These are phyloP conservation scores for Agelaius phoeniceus DNA, from an alignment of 2,113 vertebrate species.

Conservation along the genomic window DNA sequence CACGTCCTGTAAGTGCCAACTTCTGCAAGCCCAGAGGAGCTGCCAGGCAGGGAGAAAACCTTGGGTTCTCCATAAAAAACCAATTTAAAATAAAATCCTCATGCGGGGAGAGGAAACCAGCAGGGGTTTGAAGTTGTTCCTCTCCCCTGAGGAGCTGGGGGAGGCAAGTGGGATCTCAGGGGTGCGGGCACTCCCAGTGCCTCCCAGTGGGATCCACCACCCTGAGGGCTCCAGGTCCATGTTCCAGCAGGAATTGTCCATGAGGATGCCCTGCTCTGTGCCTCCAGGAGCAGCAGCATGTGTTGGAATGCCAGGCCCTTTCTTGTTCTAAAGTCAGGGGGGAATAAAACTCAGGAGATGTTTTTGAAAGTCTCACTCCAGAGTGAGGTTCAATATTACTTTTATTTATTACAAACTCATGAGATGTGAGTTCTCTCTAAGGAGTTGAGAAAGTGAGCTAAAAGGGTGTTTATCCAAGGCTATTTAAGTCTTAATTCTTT, in stretches of 20 bases:
- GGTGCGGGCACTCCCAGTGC: neutral
- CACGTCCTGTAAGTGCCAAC: slow-evolving; percentile 82
- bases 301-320: neutral
- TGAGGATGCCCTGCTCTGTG: neutral
- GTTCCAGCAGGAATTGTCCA: fast-evolving
- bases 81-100: neutral
- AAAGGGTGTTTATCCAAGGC: neutral
- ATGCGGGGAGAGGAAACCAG: neutral
- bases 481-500: neutral
- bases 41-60: neutral
- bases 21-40: neutral
- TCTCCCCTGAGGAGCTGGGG: neutral
- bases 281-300: neutral
- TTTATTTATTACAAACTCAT: neutral
- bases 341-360: neutral
- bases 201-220: neutral
- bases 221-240: fast-evolving
- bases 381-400: neutral
- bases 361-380: neutral
- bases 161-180: neutral
- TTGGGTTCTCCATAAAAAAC: neutral
- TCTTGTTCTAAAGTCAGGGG: neutral
- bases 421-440: neutral
- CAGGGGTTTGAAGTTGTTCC: neutral
- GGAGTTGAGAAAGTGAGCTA: neutral